Conservation (phyloP, 2,888 invertebrate species). For the Drosophila algonquin region DNA sequence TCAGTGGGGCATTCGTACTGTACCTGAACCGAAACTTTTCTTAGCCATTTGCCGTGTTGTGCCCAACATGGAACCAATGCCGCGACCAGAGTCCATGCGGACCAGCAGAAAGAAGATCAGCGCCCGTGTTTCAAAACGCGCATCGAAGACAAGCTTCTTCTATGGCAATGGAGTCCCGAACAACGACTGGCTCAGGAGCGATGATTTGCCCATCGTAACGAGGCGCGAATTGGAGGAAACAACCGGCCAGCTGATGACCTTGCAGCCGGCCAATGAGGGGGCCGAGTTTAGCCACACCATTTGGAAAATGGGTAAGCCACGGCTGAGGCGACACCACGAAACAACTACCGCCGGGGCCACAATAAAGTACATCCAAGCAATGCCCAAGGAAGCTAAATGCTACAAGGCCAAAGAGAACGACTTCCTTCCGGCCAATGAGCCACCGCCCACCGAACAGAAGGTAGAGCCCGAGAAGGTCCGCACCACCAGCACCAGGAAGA, state of each 20-base stretch:
- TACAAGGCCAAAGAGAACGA: background rate
- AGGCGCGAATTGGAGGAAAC: slow-evolving; percentile 55
- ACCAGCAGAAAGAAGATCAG: background rate
- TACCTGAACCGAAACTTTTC: no score
- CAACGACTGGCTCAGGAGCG: slow-evolving; percentile 57
- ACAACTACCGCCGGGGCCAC: background rate
- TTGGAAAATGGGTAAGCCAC: slow-evolving; percentile 46
- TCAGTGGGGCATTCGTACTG: no score
- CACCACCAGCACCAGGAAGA: slow-evolving; percentile 84
- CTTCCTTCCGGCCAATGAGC: background rate
- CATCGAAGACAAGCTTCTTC: slow-evolving; percentile 13
- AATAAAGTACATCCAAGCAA: slow-evolving; percentile 37
- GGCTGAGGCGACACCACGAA: background rate
- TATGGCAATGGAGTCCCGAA: slow-evolving; percentile 43
- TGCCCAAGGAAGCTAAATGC: background rate
- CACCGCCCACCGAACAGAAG: slow-evolving; percentile 35
- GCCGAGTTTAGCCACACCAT: slow-evolving; percentile 57
- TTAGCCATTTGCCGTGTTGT: slow-evolving; percentile 29
- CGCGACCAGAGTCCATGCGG: slow-evolving; percentile 3
- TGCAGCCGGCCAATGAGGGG: slow-evolving; percentile 1
- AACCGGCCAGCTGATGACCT: slow-evolving; percentile 49
- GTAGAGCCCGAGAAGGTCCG: slow-evolving; percentile 65
- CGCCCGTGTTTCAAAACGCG: background rate
- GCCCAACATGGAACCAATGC: slow-evolving; percentile 38
- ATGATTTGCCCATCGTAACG: slow-evolving; percentile 58